These are phyloP conservation scores for Tetranychus piercei DNA, from an alignment of 2,888 invertebrate species.

Conservation along the genomic window DNA sequence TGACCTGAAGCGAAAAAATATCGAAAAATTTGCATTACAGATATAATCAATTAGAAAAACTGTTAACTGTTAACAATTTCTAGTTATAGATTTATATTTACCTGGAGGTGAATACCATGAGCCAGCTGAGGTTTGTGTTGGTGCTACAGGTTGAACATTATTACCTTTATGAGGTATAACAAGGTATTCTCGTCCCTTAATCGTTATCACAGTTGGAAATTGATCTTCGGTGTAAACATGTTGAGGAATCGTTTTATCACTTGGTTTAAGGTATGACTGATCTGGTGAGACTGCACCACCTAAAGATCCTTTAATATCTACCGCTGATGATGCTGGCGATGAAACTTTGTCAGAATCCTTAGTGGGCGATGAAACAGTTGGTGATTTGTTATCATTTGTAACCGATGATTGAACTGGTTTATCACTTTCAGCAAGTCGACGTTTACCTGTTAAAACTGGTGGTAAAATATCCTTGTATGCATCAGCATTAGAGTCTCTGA, in stretches of 20 bases:
- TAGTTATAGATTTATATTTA: background rate
- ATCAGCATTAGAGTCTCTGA: background rate
- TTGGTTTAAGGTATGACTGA: background rate
- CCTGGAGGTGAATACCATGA: background rate
- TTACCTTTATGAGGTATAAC: conserved; percentile 1
- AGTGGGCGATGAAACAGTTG: background rate
- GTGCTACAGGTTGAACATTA: background rate
- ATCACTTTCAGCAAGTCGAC: conserved; percentile 2
- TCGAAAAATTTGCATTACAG: no score
- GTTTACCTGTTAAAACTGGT: background rate
- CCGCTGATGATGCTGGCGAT: background rate
- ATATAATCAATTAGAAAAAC: no score
- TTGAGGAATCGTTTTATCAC: conserved; percentile 1
- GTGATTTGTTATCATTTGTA: background rate
- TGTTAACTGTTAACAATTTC: background rate
- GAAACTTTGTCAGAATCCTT: background rate
- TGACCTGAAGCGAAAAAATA: no score
- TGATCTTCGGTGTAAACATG: conserved; percentile 8
- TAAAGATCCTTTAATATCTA: background rate
- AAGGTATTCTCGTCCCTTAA: conserved; percentile 2
- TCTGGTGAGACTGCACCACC: background rate
- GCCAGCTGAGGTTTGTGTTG: background rate
- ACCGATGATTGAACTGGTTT: background rate
- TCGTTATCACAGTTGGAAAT: background rate
- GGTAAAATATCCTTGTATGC: conserved; percentile 4